These are phyloP conservation scores for Hucho hucho DNA, from an alignment of 2,113 vertebrate genomes.

Conservation along the genomic window DNA sequence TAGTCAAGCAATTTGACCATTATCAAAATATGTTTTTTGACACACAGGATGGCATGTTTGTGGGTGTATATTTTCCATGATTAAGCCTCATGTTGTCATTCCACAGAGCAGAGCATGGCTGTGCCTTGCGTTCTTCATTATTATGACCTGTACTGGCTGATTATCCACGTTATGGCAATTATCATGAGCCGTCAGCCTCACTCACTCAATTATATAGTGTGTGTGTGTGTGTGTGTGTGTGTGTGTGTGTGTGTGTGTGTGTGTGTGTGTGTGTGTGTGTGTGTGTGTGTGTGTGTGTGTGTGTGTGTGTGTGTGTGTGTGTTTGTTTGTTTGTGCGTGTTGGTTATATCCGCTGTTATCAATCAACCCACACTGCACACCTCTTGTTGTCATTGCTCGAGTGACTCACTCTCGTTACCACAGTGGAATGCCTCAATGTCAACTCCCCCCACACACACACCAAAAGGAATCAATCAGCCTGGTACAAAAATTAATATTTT, in stretches of 20 bases:
- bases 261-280: background rate
- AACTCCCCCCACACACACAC: background rate
- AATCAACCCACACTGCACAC: background rate
- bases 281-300: constrained; percentile 20
- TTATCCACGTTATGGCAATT: constrained; percentile 3
- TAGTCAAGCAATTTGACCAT: background rate
- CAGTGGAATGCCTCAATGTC: constrained; percentile 2
- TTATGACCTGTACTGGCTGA: background rate
- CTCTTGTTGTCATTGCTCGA: constrained; percentile 1
- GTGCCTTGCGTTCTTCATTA: background rate
- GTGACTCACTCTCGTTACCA: constrained; percentile 1
- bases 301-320: constrained; percentile 1
- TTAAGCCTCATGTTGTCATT: background rate
- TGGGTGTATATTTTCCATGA: background rate
- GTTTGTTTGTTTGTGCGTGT: too few species aligned
- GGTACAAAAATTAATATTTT: constrained; percentile 2
- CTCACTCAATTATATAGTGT: background rate
- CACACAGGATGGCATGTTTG: background rate
- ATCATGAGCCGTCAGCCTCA: constrained; percentile 1
- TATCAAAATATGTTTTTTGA: background rate
- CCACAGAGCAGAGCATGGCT: background rate
- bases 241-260: constrained; percentile 4
- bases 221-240: constrained; percentile 18
- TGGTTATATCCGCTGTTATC: background rate
- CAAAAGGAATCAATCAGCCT: background rate